Conservation (phyloP, 2,113 vertebrate species). For the Eupsittula cactorum region DNA sequence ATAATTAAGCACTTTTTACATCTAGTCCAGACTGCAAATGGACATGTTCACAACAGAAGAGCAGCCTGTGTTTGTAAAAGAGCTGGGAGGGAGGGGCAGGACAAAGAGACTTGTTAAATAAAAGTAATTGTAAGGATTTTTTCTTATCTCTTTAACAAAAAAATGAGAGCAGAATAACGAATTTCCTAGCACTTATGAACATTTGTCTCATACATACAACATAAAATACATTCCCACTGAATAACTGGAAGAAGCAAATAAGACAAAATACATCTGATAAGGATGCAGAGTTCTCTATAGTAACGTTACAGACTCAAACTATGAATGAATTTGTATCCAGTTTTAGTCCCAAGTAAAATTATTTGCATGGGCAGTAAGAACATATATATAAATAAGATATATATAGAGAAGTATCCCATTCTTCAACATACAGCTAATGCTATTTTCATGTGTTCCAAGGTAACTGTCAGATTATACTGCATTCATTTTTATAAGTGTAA, state of each 20-base stretch:
- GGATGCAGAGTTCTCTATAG: neutral
- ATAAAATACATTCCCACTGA: neutral
- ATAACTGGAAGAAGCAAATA: neutral
- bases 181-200: neutral
- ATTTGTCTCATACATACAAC: neutral
- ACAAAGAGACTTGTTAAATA: neutral
- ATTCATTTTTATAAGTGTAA: neutral
- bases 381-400: neutral
- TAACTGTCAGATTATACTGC: neutral
- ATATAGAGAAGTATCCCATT: neutral
- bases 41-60: neutral
- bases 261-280: neutral
- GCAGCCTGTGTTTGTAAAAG: neutral
- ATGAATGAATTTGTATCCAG: neutral
- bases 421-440: neutral
- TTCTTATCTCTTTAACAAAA: neutral
- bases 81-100: neutral
- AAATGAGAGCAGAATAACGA: neutral
- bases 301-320: neutral
- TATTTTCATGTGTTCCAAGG: neutral
- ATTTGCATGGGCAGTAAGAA: neutral
- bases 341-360: neutral
- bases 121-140: neutral
- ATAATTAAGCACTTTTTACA: neutral
- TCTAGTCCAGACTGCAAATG: neutral